Conservation (phyloP, 1,140 invertebrate genomes). For the Bacillus rossius region DNA sequence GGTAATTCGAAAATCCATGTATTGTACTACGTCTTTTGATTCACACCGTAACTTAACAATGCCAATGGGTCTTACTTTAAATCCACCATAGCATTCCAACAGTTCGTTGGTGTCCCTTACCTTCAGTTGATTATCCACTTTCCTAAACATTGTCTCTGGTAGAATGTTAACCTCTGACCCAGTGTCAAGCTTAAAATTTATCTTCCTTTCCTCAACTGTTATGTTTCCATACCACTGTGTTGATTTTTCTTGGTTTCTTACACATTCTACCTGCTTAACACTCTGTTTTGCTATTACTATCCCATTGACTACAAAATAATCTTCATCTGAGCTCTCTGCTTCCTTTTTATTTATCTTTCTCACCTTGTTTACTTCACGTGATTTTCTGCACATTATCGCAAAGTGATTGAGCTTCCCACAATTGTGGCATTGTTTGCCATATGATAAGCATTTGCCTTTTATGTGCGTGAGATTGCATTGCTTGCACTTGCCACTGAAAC, state of each 20-base stretch:
- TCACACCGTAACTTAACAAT: not conserved
- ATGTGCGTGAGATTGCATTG: constrained; percentile 16
- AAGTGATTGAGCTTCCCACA: constrained; percentile 13
- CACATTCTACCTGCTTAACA: not conserved
- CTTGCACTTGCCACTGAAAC: constrained; percentile 11
- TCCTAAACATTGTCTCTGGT: constrained; percentile 19
- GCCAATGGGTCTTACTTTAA: constrained; percentile 18
- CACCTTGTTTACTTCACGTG: not conserved
- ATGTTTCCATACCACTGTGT: constrained; percentile 11
- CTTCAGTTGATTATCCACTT: constrained; percentile 17
- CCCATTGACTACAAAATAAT: not conserved
- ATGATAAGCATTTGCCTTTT: constrained; percentile 20
- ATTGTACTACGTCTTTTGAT: not conserved
- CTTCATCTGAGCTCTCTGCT: not conserved
- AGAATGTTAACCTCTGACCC: constrained; percentile 16
- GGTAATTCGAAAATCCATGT: constrained; percentile 8
- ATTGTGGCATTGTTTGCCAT: constrained; percentile 19
- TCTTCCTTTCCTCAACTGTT: constrained; percentile 4
- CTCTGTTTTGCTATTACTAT: not conserved
- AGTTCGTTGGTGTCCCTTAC: constrained; percentile 16
- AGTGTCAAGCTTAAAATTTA: not conserved
- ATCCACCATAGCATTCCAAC: constrained; percentile 22
- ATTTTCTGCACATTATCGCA: constrained; percentile 9
- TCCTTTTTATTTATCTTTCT: not conserved
- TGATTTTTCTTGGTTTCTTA: not conserved